Conservation (phyloP, 30 jellyfish, hydroid and myxozoan genomes). For the Aurelia aurita complex sp. Pacific region DNA sequence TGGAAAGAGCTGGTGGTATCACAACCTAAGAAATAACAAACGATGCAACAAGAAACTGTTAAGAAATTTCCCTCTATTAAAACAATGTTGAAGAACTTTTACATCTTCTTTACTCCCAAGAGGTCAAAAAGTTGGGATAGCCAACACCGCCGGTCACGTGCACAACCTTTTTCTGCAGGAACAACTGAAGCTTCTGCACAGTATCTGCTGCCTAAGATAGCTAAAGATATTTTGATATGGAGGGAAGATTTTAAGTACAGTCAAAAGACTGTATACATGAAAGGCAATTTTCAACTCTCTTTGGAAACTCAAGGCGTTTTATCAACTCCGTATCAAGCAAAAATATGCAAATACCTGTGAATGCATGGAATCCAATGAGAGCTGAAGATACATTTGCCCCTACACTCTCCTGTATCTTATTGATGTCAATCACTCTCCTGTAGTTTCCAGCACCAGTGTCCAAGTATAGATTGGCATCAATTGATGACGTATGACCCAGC, state of each 20-base stretch:
- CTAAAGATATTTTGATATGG: not conserved
- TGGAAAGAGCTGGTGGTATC: slow-evolving; percentile 8
- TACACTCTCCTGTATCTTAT: slow-evolving; percentile 10
- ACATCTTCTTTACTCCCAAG: not conserved
- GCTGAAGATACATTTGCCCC: slow-evolving; percentile 19
- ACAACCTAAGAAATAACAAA: not conserved
- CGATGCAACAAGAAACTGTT: not conserved
- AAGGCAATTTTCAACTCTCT: not conserved
- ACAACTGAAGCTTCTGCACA: not conserved
- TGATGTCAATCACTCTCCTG: slow-evolving; percentile 23
- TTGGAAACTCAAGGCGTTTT: slow-evolving; percentile 4
- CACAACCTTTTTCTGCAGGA: slow-evolving; percentile 13
- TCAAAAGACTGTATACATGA: not conserved
- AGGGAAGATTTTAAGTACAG: not conserved
- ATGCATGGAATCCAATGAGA: slow-evolving; percentile 24
- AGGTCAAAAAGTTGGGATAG: not conserved
- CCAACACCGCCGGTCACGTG: not conserved
- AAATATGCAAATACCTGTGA: slow-evolving; percentile 1
- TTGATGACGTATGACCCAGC: slow-evolving; percentile 29
- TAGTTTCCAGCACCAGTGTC: slow-evolving; percentile 49
- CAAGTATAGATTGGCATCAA: slow-evolving; percentile 23
- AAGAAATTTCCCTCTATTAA: too few species aligned
- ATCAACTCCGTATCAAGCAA: not conserved
- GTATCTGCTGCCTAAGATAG: slow-evolving; percentile 1
- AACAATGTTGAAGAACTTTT: not conserved